These are phyloP conservation scores for Poeciliopsis presidionis DNA, from an alignment of 2,797 vertebrate genomes.

Conservation along the genomic window DNA sequence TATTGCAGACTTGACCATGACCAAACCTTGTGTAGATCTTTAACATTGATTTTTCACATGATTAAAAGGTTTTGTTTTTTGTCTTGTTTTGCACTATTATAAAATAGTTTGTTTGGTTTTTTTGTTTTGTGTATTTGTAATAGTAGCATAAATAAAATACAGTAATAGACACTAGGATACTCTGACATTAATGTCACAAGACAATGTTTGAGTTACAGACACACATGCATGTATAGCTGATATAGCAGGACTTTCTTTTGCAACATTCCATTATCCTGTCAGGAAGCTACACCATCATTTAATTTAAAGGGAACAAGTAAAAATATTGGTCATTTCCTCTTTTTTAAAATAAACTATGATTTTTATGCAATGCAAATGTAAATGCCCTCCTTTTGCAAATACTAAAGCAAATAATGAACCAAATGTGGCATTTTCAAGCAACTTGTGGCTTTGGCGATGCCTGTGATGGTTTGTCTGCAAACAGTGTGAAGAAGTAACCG, in stretches of 20 bases:
- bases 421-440: slow-evolving; percentile 76
- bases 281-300: slow-evolving; percentile 8
- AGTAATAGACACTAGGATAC: slow-evolving; percentile 3
- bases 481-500: slow-evolving; percentile 18
- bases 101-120: slow-evolving; percentile 25
- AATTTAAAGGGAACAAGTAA: background rate
- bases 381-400: slow-evolving; percentile 53
- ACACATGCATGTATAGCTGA: slow-evolving; percentile 28
- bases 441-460: slow-evolving; percentile 74
- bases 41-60: slow-evolving; percentile 37
- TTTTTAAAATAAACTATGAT: slow-evolving; percentile 29
- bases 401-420: slow-evolving; percentile 70
- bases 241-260: slow-evolving; percentile 15
- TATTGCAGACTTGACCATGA: slow-evolving; percentile 86
- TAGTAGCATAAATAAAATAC: slow-evolving; percentile 20
- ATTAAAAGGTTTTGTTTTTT: slow-evolving; percentile 22
- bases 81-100: slow-evolving; percentile 57
- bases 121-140: slow-evolving; percentile 33
- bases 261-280: slow-evolving; percentile 28
- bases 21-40: slow-evolving; percentile 44
- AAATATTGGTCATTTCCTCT: slow-evolving; percentile 1
- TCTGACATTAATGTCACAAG: background rate
- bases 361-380: slow-evolving; percentile 70
- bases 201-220: background rate
- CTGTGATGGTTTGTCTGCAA: slow-evolving; percentile 44